phyloP scores from a whole-genome alignment of 2,113 vertebrate genomes.

The Bostrychus sinensis region DNA sequence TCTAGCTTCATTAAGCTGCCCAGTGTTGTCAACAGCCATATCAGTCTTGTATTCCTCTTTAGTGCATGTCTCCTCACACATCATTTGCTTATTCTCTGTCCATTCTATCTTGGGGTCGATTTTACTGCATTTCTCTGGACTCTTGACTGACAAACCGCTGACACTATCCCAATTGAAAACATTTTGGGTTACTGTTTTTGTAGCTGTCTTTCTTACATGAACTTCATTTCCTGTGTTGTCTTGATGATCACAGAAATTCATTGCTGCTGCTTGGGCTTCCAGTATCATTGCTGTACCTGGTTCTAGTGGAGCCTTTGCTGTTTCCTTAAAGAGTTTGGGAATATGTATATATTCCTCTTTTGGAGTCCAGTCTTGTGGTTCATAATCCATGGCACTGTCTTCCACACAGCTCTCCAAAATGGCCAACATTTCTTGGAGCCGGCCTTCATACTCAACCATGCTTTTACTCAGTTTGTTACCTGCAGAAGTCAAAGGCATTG shows the following conservation, averaged over 20 bases:
- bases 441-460: constrained; percentile 68
- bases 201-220: constrained; percentile 5
- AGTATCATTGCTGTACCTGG: background rate
- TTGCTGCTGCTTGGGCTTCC: constrained; percentile 16
- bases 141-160: constrained; percentile 6
- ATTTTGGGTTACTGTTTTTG: background rate
- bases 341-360: constrained; percentile 68
- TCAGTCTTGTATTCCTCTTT: background rate
- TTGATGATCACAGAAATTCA: constrained; percentile 7
- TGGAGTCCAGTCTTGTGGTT: constrained; percentile 39
- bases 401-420: constrained; percentile 69
- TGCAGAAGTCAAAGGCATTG: constrained; percentile 60
- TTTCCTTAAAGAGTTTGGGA: background rate
- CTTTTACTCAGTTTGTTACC: constrained; percentile 62
- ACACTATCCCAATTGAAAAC: constrained; percentile 7
- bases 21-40: background rate
- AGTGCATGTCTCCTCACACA: constrained; percentile 13
- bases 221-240: background rate
- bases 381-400: constrained; percentile 62
- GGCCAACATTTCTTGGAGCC: constrained; percentile 66
- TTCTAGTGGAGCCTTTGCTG: constrained; percentile 22
- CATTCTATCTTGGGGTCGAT: background rate
- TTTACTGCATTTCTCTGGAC: constrained; percentile 1
- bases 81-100: constrained; percentile 6
- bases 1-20: constrained; percentile 18